Conservation (phyloP, 2,113 vertebrate species). For the Marmota flaviventris region DNA sequence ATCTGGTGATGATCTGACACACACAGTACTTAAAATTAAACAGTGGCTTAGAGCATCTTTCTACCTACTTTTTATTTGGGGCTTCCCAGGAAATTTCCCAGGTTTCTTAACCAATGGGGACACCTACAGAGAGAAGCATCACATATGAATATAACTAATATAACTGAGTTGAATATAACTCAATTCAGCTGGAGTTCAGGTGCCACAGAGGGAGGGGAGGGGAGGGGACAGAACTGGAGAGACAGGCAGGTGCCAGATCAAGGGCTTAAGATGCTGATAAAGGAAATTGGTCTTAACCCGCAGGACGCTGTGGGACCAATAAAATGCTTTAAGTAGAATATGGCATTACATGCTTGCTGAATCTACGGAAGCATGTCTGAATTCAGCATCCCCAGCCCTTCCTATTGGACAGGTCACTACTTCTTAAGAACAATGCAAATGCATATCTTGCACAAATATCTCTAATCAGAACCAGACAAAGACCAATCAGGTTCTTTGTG, state of each 20-base stretch:
- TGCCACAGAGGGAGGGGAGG: neutral
- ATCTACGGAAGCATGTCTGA: neutral
- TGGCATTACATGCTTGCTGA: neutral
- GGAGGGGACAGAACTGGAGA: too few relatives aligned
- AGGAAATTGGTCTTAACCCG: neutral
- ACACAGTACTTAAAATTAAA: neutral
- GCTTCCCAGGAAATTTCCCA: neutral
- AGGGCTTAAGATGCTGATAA: neutral
- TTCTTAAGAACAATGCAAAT: neutral
- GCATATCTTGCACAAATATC: constrained; percentile 70
- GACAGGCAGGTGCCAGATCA: neutral
- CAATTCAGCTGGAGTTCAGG: neutral
- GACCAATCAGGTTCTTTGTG: constrained; percentile 83
- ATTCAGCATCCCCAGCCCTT: neutral
- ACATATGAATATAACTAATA: neutral
- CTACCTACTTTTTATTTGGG: neutral
- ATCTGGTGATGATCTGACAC: neutral
- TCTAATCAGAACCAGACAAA: constrained; percentile 78
- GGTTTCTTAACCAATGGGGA: neutral
- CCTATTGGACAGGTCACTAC: constrained; percentile 10
- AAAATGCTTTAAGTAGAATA: neutral
- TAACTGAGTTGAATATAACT: neutral
- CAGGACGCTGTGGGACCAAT: neutral
- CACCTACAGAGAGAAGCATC: neutral
- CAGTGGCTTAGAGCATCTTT: neutral